Evolutionary conservation across 2,113 vertebrate species (phyloP), one percentile per base, ranked within the genome.

Genomic region (Orthochromis indermauri): DNA sequence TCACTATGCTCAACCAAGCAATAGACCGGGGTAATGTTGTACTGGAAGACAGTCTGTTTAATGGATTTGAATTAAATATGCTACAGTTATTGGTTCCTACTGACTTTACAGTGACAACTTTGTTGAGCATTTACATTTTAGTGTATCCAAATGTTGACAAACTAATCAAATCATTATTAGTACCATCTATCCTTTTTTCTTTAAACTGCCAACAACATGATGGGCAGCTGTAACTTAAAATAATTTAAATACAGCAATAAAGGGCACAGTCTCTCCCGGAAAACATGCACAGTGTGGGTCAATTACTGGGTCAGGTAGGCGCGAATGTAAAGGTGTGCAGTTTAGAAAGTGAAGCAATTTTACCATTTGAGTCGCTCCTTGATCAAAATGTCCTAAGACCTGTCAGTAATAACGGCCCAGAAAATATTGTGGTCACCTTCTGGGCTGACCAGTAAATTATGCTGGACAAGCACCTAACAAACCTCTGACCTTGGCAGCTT

Each of bases 401-500:
- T 78, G 73, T 53, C 19, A 21, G 33, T 10, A 80, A 81, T 51
- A 66, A 12, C n/a, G 7, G 51, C 24, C 6, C 16, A 17, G 37
- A 73, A 21, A 81, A 49, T 84, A 26, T 33, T 33, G 63, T 79
- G 40, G 68, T 91, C 79, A 86, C 82, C 54, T 89, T 86, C 35
- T 84, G 54, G 14, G 55, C 57, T 66, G 66, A 87, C 71, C 49
- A 73, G 82, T 87, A 88, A 85, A 93, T 85, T 83, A 35, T 85
- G 84, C 92, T 78, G 82, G 86, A 90, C 78, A 33, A 82, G 85
- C 55, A 71, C 47, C 11, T 37, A 47, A 83, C 84, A 57, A 63
- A 78, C 76, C 54, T 82, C 45, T 88, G 87, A 88, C 88, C 90
- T 90, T 87, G 55, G 84, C 21, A 57, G 80, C 42, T 45, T 6